Evolutionary conservation across 2,888 invertebrate genomes (phyloP).

Genomic region (Trypoxylon attenuatum): DNA sequence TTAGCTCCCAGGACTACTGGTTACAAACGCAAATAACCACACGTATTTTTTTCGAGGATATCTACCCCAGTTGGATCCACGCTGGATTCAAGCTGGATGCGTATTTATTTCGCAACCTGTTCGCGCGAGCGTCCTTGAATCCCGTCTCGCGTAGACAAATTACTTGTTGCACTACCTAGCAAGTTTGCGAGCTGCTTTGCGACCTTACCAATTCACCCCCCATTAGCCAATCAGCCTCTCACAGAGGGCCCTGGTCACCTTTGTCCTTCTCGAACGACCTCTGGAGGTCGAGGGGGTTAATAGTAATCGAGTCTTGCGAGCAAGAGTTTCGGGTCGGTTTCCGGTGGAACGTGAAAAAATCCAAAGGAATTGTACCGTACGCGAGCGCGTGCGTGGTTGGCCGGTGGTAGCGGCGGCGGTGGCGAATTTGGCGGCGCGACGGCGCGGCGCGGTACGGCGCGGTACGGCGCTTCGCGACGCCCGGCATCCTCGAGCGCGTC

Average conservation of each 20-base stretch:
- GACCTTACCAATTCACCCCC: too few species aligned
- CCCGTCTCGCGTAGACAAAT: background rate
- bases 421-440: background rate
- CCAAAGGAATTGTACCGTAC: constrained; percentile 3
- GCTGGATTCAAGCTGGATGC: background rate
- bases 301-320: too few species aligned
- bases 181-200: too few species aligned
- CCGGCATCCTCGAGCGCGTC: too few species aligned
- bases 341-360: constrained; percentile 19
- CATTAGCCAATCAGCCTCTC: too few species aligned
- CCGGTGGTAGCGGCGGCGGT: too few species aligned
- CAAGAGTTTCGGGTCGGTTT: background rate
- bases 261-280: too few species aligned
- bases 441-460: constrained; percentile 24
- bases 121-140: too few species aligned
- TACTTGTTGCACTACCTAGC: background rate
- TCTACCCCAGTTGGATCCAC: too few species aligned
- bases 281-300: too few species aligned
- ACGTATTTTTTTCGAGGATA: constrained; percentile 22
- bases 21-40: constrained; percentile 56
- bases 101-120: background rate
- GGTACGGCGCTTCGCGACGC: constrained; percentile 60
- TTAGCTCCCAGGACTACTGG: constrained; percentile 35
- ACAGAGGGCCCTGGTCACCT: too few species aligned
- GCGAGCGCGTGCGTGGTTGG: constrained; percentile 40